Percentiles rank a stretch among this genome's conserved stretches.
Evolutionary conservation across 2,888 invertebrate genomes (phyloP).

Genomic region (Thymelicus sylvestris): DNA sequence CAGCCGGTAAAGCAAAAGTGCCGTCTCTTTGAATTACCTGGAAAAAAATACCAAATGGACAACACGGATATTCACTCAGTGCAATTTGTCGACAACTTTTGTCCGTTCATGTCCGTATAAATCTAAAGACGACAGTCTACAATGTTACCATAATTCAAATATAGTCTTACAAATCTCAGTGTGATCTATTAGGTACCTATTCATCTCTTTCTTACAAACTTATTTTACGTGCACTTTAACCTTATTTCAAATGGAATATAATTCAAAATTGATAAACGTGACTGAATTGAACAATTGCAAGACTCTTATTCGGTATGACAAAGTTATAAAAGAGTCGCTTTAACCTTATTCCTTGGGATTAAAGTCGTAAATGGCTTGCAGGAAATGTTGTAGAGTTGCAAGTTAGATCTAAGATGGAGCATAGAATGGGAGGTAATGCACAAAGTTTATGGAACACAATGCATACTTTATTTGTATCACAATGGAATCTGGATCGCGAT

Average conservation of each 20-base stretch:
- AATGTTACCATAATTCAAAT: constrained; percentile 27
- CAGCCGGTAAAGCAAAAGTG: too few relatives aligned
- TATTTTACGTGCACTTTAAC: background rate
- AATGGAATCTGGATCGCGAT: constrained; percentile 59
- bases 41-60: background rate
- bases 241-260: background rate
- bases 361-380: constrained; percentile 1
- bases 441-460: constrained; percentile 27
- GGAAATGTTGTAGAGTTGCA: background rate
- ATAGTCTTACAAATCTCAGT: constrained; percentile 20
- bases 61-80: constrained; percentile 2
- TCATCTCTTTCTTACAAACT: constrained; percentile 13
- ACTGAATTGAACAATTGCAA: constrained; percentile 1
- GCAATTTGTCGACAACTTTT: constrained; percentile 32
- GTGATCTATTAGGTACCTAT: constrained; percentile 26
- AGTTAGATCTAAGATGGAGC: constrained; percentile 9
- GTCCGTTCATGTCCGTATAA: constrained; percentile 18
- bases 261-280: constrained; percentile 1
- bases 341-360: background rate
- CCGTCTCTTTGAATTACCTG: too few relatives aligned
- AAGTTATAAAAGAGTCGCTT: background rate
- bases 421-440: constrained; percentile 17
- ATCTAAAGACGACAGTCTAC: constrained; percentile 2
- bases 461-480: constrained; percentile 36
- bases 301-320: background rate